phyloP scores from a whole-genome alignment of 2,113 vertebrate genomes.

The Sigmodon hispidus region DNA sequence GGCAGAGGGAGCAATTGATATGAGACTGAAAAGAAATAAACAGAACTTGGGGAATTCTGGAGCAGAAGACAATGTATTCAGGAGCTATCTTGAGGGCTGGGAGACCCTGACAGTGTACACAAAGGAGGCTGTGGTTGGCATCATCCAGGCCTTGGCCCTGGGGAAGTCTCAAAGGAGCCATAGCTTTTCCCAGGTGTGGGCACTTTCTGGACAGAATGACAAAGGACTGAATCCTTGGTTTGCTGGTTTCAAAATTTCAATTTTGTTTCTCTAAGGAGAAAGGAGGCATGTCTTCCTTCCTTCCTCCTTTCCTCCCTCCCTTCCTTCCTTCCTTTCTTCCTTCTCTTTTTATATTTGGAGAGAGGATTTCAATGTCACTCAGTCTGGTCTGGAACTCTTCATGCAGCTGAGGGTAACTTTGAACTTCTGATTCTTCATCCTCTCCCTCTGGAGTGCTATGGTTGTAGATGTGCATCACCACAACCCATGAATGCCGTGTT shows the following conservation, averaged over 20 bases:
- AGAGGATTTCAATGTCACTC: neutral
- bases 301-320: neutral
- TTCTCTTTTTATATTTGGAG: neutral
- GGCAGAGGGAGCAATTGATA: neutral
- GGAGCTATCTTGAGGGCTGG: neutral
- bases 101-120: neutral
- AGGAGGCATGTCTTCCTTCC: neutral
- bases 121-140: neutral
- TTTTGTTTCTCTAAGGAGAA: slow-evolving; percentile 15
- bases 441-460: neutral
- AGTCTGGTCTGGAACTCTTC: neutral
- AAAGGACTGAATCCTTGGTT: neutral
- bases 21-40: neutral
- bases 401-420: neutral
- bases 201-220: neutral
- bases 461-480: neutral
- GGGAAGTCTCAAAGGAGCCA: neutral
- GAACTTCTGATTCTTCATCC: too few relatives aligned
- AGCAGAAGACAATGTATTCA: neutral
- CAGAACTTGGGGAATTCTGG: neutral
- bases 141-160: neutral
- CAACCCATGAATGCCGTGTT: neutral
- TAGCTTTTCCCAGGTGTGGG: neutral
- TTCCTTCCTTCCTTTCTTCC: neutral
- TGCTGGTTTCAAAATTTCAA: neutral